Percentiles rank a stretch among this genome's conserved stretches.
Conservation (phyloP, 2,113 vertebrate species). For the Pontoporia blainvillei region DNA sequence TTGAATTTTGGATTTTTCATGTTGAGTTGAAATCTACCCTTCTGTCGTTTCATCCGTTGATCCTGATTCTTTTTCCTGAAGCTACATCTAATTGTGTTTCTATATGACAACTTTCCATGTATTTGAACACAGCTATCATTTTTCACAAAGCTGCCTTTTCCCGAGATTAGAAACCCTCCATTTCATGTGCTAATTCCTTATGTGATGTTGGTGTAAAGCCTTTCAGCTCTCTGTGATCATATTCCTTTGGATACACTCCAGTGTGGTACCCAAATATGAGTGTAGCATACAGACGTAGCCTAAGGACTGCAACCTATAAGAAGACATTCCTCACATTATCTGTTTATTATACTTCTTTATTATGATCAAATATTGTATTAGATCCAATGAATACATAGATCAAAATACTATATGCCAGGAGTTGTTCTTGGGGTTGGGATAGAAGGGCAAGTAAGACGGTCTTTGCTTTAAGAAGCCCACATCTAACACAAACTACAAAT, state of each 20-base stretch:
- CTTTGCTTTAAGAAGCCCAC: neutral
- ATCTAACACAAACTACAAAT: neutral
- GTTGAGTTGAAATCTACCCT: neutral
- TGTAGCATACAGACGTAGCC: neutral
- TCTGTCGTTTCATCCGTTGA: neutral
- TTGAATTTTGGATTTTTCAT: neutral
- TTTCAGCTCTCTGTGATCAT: neutral
- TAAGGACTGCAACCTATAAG: neutral
- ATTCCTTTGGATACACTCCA: neutral
- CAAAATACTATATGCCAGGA: neutral
- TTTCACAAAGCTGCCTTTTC: neutral
- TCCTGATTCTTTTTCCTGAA: neutral
- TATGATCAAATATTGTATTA: neutral
- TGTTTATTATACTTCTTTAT: neutral
- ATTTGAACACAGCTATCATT: conserved; percentile 19
- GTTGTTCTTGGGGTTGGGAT: neutral
- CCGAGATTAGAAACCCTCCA: neutral
- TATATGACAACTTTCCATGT: neutral
- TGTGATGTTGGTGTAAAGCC: neutral
- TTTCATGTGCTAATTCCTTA: neutral
- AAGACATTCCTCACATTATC: neutral
- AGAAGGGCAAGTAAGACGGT: neutral
- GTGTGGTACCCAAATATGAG: neutral
- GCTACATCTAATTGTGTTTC: neutral
- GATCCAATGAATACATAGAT: neutral